Percentiles rank a stretch among this genome's conserved stretches.
phyloP scores from a whole-genome alignment of 2,113 vertebrate species.

The Cryptoleucopteryx plumbea region DNA sequence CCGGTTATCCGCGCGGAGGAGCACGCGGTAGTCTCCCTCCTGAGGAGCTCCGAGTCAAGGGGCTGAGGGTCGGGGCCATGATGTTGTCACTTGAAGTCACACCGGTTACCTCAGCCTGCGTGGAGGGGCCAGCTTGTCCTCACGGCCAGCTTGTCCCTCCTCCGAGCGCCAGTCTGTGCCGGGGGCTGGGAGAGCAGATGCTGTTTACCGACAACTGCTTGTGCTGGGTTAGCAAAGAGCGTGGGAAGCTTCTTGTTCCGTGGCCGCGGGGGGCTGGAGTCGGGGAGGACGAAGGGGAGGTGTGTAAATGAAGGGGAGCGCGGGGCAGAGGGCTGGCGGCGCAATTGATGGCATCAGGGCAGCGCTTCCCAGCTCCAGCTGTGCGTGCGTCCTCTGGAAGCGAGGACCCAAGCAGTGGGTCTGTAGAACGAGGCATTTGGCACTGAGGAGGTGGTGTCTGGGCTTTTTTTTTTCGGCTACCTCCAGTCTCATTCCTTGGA shows the following conservation, averaged over 20 bases:
- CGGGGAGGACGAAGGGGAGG: accelerated
- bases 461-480: background rate
- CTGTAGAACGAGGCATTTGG: background rate
- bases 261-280: accelerated
- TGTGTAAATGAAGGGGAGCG: background rate
- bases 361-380: background rate
- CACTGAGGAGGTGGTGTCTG: background rate
- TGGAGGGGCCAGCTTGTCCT: background rate
- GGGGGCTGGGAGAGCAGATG: background rate
- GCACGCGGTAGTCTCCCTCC: background rate
- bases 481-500: background rate
- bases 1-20: accelerated
- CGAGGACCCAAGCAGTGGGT: background rate
- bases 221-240: background rate
- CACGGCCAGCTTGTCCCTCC: background rate
- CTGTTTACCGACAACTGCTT: accelerated
- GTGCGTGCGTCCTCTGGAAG: accelerated
- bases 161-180: background rate
- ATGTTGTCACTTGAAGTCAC: background rate
- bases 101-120: background rate
- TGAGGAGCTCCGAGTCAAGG: background rate
- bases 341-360: no score
- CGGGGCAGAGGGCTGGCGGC: background rate
- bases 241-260: background rate
- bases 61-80: background rate